Conservation (phyloP, 2,797 vertebrate species). For the Fistularia tabacaria region DNA sequence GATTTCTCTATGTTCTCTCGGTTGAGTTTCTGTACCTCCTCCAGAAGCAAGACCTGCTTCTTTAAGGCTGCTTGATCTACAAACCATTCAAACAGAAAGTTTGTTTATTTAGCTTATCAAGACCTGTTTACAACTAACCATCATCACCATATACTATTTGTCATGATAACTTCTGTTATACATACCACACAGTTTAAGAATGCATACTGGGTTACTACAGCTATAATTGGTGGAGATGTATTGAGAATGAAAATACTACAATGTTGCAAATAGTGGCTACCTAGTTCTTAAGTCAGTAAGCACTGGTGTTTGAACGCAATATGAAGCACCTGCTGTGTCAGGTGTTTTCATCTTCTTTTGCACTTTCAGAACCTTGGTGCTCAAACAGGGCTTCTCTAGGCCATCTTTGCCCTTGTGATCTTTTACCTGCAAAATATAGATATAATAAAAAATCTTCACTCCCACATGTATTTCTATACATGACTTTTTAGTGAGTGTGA, state of each 20-base stretch:
- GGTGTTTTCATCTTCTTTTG: conserved; percentile 81
- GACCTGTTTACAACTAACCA: too few relatives aligned
- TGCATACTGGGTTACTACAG: too few relatives aligned
- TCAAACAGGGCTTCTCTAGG: conserved; percentile 71
- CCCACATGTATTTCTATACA: not conserved
- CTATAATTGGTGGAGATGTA: too few relatives aligned
- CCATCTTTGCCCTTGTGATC: conserved; percentile 74
- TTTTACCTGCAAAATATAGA: conserved; percentile 64
- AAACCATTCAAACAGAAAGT: not conserved
- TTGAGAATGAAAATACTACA: too few relatives aligned
- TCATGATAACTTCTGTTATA: too few relatives aligned
- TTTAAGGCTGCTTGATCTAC: conserved; percentile 73
- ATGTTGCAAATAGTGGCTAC: too few relatives aligned
- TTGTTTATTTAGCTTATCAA: conserved; percentile 5
- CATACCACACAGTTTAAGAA: too few relatives aligned
- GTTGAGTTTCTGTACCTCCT: conserved; percentile 84
- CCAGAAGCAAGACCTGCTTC: conserved; percentile 72
- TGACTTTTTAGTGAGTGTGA: not conserved
- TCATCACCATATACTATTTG: too few relatives aligned
- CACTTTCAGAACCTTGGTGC: conserved; percentile 67
- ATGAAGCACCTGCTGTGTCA: conserved; percentile 77
- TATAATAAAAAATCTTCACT: conserved; percentile 1
- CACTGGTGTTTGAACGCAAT: too few relatives aligned
- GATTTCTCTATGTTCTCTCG: conserved; percentile 76
- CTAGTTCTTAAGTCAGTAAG: not conserved